phyloP scores from a whole-genome alignment of 2,113 vertebrate genomes.

The Rutilus rutilus region DNA sequence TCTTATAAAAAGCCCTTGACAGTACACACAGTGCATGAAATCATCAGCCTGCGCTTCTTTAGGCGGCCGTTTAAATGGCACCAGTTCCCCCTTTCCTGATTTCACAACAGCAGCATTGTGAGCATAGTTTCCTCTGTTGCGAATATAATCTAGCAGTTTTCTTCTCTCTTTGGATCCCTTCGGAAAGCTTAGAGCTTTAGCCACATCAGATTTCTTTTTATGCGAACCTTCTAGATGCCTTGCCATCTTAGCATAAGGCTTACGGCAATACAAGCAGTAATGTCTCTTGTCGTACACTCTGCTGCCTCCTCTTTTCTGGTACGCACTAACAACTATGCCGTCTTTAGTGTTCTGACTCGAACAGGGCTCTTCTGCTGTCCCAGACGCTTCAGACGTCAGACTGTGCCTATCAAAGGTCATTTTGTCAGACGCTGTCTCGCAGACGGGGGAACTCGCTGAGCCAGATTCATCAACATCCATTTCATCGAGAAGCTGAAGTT shows the following conservation, averaged over 20 bases:
- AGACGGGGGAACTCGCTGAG: slow-evolving; percentile 16
- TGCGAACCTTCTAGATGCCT: slow-evolving; percentile 11
- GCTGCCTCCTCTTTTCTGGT: slow-evolving; percentile 22
- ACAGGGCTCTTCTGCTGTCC: background rate
- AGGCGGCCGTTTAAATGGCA: slow-evolving; percentile 51
- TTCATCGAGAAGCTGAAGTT: slow-evolving; percentile 3
- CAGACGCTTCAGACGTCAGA: background rate
- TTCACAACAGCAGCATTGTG: slow-evolving; percentile 50
- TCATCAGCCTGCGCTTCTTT: slow-evolving; percentile 48
- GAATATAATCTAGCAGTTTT: no score
- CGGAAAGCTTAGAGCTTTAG: no score
- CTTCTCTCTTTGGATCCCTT: no score
- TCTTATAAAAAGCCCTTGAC: slow-evolving; percentile 55
- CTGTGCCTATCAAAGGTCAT: background rate
- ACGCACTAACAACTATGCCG: slow-evolving; percentile 33
- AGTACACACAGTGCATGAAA: slow-evolving; percentile 60
- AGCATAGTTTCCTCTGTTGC: no score
- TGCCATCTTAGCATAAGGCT: slow-evolving; percentile 48
- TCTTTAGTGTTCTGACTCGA: slow-evolving; percentile 2
- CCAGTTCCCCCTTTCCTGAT: slow-evolving; percentile 52
- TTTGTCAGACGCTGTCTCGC: background rate
- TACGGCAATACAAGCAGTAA: slow-evolving; percentile 48
- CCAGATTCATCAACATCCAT: background rate
- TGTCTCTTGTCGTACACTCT: slow-evolving; percentile 53
- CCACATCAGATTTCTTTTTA: no score